Conservation (phyloP, 2,113 vertebrate species). For the Anthoscopus minutus region DNA sequence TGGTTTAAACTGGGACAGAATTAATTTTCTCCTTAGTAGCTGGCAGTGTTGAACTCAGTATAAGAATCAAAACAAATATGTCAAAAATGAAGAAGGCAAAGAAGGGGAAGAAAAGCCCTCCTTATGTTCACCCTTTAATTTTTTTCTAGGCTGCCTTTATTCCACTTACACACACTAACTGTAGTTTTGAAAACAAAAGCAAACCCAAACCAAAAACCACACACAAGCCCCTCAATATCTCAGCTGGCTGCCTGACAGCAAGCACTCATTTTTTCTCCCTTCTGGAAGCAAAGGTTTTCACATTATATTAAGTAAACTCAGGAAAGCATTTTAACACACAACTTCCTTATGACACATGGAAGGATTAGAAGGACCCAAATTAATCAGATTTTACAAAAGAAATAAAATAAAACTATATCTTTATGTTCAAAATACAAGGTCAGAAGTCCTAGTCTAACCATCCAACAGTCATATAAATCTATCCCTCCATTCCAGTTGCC, state of each 20-base stretch:
- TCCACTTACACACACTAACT: background rate
- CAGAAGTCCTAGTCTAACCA: background rate
- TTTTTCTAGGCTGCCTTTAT: background rate
- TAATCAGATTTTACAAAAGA: background rate
- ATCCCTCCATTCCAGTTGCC: background rate
- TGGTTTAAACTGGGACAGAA: background rate
- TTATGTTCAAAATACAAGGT: background rate
- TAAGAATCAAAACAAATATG: background rate
- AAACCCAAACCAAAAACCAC: background rate
- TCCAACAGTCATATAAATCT: background rate
- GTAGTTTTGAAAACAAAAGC: background rate
- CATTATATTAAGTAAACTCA: background rate
- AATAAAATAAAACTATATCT: background rate
- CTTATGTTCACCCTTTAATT: background rate
- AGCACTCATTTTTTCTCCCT: background rate
- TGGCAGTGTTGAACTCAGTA: background rate
- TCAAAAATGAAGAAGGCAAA: background rate
- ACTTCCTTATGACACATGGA: background rate
- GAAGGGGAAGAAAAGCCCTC: accelerated
- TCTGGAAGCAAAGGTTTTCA: background rate
- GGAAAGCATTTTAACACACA: background rate
- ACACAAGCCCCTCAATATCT: background rate
- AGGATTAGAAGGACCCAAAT: background rate
- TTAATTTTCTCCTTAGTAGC: background rate
- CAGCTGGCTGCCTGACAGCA: background rate